Base-by-base conservation (phyloP, 2,113 vertebrate species). In the Balaeniceps rex region DNA sequence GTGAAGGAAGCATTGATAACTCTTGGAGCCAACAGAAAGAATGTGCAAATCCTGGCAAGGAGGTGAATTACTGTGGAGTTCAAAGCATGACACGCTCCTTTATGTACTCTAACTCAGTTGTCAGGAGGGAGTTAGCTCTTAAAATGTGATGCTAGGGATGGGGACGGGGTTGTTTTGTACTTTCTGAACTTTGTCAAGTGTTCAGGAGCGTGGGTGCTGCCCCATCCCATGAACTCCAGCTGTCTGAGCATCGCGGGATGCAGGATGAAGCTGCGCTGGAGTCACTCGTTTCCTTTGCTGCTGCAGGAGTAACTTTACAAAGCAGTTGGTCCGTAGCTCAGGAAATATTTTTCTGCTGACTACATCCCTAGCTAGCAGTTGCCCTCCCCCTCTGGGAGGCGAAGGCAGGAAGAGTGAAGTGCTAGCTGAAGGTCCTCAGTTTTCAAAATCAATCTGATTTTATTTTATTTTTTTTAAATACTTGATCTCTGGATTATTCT, bases 281-380 rank as follows among this genome's bases (percentile, higher is more conserved):
- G 70, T 83, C 54, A 33, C 19, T 87, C 16, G 1, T 89, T 94
- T 87, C 57, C 78, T 89, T 69, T 47, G 49, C 38, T 96, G 68
- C 78, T 85, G 18, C 66, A 87, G 79, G 42, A 79, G 46, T 74
- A 63, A 47, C 75, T 89, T 89, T 29, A 80, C 71, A 88, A 87
- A 95, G 63, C 29, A 65, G 14, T 79, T 3, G 0, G 33, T 58
- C 89, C 13, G 2, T 44, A 83, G 83, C 57, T 84, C 70, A 84
- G 87, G 91, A 97, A 92, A 87, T 95, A 46, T n/a, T 93, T 94
- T 82, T 74, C 58, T 82, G 74, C 77, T 95, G 77, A 91, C 49
- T 2, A 2, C 66, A 91, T 94, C 36, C 28, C 33, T 68, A 60
- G 54, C 77, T 49, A 89, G 58, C 3, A 12, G 61, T 61, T 87